Base-by-base conservation (phyloP, 2,888 invertebrate species). In the Pediacus dermestoides region DNA sequence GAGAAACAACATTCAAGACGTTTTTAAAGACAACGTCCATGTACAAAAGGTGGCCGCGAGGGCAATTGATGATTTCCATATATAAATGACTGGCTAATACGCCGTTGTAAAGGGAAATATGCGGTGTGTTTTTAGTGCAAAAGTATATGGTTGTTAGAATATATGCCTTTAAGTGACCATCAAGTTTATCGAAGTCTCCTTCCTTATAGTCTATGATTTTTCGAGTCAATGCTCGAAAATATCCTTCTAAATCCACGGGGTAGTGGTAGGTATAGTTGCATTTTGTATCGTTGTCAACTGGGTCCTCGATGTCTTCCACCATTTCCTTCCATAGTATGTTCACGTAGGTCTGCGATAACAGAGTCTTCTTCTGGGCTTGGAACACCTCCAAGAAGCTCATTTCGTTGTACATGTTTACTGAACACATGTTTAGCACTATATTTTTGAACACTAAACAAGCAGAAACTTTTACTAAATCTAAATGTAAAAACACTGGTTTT, bases 111-210 rank as follows among this genome's bases (percentile, higher is more conserved):
- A 18, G n/a, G 6, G 21, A n/a, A 18, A 18, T 7, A 18, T 18
- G 21, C n/a, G 21, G 21, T 7, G 6, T n/a, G 21, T 18, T n/a
- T 18, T 7, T n/a, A 6, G 21, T 18, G 21, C 21, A 18, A 18
- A 18, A 18, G 21, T 18, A 18, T n/a, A 18, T 6, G 6, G n/a
- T 18, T n/a, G 21, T 18, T 18, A 18, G n/a, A 6, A 18, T 6
- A 18, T 18, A 18, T n/a, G 21, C 21, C n/a, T 18, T 18, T n/a
- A 18, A 18, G n/a, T 18, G n/a, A n/a, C n/a, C n/a, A 18, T 18
- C 21, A 18, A 18, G 6, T n/a, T n/a, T n/a, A 6, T 18, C 21
- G n/a, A 7, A 18, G 21, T 18, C n/a, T 7, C 6, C 6, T 6
- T 18, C 21, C n/a, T 18, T n/a, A 18, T 6, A 7, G 21, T 6